These are phyloP conservation scores for Pedetes capensis DNA, from an alignment of 2,113 vertebrate genomes.

Conservation along the genomic window DNA sequence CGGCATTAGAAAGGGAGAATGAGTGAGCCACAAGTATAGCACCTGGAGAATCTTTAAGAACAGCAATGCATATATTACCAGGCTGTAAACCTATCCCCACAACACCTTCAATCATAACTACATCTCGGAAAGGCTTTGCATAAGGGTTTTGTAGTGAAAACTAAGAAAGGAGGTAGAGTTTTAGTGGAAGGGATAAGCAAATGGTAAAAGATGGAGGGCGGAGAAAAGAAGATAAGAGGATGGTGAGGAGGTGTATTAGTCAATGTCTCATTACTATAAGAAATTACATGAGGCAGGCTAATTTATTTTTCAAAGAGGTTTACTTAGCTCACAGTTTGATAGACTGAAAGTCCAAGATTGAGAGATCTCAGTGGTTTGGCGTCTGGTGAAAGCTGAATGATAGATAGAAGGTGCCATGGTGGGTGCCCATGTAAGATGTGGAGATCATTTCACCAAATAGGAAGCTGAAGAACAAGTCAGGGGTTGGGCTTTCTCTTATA, in stretches of 20 bases:
- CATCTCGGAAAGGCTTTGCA: neutral
- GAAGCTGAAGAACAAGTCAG: neutral
- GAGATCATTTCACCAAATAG: neutral
- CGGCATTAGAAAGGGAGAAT: neutral
- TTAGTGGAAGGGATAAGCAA: neutral
- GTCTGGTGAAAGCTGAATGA: neutral
- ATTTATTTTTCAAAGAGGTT: neutral
- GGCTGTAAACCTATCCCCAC: neutral
- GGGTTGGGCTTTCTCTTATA: neutral
- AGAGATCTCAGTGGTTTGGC: neutral
- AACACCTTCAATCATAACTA: neutral
- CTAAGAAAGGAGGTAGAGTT: neutral
- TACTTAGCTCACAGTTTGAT: neutral
- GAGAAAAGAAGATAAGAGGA: neutral
- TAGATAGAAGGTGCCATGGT: neutral
- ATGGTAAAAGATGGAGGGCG: neutral
- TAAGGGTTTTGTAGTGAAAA: neutral
- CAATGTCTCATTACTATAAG: neutral
- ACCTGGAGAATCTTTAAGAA: neutral
- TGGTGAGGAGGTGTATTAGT: neutral
- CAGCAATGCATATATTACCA: neutral
- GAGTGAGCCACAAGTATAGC: neutral
- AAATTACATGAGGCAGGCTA: neutral
- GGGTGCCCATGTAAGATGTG: neutral
- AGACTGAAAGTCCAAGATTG: neutral